Conservation (phyloP, 2,888 invertebrate species). For the Drosophila birchii region DNA sequence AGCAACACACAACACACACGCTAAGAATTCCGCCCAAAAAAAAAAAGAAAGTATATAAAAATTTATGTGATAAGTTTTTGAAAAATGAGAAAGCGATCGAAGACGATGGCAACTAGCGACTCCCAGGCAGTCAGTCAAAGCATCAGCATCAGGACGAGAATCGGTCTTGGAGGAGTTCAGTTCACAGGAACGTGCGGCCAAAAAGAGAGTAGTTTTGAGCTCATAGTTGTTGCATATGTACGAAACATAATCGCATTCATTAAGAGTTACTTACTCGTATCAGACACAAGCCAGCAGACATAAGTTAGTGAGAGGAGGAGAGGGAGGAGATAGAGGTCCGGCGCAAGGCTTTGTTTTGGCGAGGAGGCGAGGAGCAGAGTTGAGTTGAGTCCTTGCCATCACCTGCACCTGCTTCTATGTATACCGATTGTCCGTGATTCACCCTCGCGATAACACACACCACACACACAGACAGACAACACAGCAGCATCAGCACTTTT, state of each 20-base stretch:
- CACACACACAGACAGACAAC: constrained; percentile 6
- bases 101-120: constrained; percentile 16
- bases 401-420: constrained; percentile 49
- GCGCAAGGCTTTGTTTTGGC: constrained; percentile 56
- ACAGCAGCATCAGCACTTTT: constrained; percentile 29
- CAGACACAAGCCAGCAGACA: constrained; percentile 38
- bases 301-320: constrained; percentile 28
- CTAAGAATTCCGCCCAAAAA: constrained; percentile 80
- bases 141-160: background rate
- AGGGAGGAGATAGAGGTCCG: constrained; percentile 4
- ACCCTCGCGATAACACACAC: constrained; percentile 12
- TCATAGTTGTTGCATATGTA: constrained; percentile 45
- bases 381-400: constrained; percentile 29
- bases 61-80: constrained; percentile 83
- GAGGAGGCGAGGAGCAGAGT: constrained; percentile 40
- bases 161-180: background rate
- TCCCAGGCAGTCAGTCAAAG: constrained; percentile 10
- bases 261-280: constrained; percentile 54
- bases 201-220: constrained; percentile 30
- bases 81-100: constrained; percentile 49
- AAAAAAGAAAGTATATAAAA: constrained; percentile 59
- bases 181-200: constrained; percentile 29
- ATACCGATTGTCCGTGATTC: constrained; percentile 27
- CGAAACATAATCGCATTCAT: constrained; percentile 51
- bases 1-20: constrained; percentile 63